Conservation (phyloP, 2,888 invertebrate genomes). For the Nemotelus pantherinus region DNA sequence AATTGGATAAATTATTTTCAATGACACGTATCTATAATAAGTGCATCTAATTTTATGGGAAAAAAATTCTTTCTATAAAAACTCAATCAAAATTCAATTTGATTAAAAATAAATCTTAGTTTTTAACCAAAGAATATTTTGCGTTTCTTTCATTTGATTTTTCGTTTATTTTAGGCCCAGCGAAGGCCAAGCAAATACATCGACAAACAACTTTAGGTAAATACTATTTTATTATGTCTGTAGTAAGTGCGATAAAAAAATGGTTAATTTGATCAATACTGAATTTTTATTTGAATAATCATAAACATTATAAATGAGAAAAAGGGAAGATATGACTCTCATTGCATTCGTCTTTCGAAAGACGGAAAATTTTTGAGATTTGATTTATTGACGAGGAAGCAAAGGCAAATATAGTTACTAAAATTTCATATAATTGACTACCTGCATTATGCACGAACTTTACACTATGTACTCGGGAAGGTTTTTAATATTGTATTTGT, state of each 20-base stretch:
- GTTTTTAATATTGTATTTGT: no score
- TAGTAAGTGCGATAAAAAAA: neutral
- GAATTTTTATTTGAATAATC: neutral
- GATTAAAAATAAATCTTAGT: constrained; percentile 43
- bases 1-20: no score
- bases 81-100: no score
- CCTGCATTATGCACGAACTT: no score
- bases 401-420: no score
- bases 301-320: neutral
- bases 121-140: constrained; percentile 49
- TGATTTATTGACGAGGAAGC: no score
- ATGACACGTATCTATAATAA: no score
- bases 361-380: no score
- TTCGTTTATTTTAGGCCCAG: constrained; percentile 56
- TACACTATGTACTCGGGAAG: no score
- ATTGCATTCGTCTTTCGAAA: neutral
- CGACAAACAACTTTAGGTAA: constrained; percentile 58
- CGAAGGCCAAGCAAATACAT: constrained; percentile 58
- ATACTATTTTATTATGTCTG: constrained; percentile 49
- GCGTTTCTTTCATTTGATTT: constrained; percentile 51
- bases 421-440: no score
- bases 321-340: neutral
- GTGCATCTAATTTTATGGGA: no score
- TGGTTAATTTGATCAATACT: neutral
- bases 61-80: no score